A percentile compares a stretch with the other conserved stretches of the same genome.
These are phyloP conservation scores for Gobio gobio DNA, from an alignment of 2,113 vertebrate genomes.

Conservation along the genomic window DNA sequence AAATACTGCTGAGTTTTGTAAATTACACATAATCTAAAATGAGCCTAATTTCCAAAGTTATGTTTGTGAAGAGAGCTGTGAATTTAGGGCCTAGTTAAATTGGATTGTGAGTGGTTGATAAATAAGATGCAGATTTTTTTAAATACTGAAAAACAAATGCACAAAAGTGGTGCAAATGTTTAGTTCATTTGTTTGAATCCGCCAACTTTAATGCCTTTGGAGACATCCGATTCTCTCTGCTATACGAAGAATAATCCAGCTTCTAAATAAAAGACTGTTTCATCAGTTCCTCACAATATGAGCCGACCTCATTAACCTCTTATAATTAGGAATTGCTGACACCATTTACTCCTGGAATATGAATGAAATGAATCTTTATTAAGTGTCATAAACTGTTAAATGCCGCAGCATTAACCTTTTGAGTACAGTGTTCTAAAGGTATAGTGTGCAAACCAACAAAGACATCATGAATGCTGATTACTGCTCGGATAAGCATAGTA, in stretches of 20 bases:
- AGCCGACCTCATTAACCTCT: conserved; percentile 29
- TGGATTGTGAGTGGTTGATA: conserved; percentile 14
- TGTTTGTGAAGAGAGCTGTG: not conserved
- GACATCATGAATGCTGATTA: not conserved
- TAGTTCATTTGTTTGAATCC: not conserved
- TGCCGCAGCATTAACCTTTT: conserved; percentile 25
- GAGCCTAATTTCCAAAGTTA: conserved; percentile 12
- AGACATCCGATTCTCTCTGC: not conserved
- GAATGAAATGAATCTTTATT: conserved; percentile 24
- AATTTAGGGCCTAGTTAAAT: not conserved
- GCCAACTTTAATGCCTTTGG: not conserved
- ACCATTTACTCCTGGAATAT: conserved; percentile 22
- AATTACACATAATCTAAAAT: not conserved
- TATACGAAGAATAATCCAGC: conserved; percentile 11
- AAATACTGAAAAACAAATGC: not conserved
- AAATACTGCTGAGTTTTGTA: not conserved
- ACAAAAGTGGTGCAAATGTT: not conserved
- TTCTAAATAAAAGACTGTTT: conserved; percentile 37
- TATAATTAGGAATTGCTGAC: conserved; percentile 40
- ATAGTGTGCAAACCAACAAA: not conserved
- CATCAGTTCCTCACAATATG: conserved; percentile 26
- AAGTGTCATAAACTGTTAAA: conserved; percentile 31
- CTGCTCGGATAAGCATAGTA: conserved; percentile 19
- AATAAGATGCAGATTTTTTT: not conserved
- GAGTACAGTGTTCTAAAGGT: not conserved